Conservation (phyloP, 2,797 vertebrate species). For the Aldrovandia affinis region DNA sequence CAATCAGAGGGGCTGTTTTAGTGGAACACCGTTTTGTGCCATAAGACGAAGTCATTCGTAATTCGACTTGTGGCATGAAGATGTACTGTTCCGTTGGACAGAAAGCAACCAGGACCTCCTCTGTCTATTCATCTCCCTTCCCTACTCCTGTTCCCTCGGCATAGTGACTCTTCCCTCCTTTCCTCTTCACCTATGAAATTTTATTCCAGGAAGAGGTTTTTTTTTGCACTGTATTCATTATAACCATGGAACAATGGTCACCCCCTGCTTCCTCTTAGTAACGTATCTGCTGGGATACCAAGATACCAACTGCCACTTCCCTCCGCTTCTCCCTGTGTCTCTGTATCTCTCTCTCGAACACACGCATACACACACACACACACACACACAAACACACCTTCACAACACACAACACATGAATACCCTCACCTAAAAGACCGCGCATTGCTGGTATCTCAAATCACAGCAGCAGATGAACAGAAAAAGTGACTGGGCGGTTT, state of each 20-base stretch:
- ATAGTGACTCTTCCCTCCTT: slow-evolving; percentile 70
- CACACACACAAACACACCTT: slow-evolving; percentile 17
- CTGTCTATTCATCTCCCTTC: slow-evolving; percentile 24
- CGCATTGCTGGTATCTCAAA: slow-evolving; percentile 70
- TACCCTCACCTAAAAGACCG: slow-evolving; percentile 70
- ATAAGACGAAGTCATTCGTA: slow-evolving; percentile 64
- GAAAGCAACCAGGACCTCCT: slow-evolving; percentile 62
- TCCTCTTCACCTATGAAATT: slow-evolving; percentile 82
- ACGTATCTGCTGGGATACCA: slow-evolving; percentile 53
- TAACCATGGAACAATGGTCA: slow-evolving; percentile 77
- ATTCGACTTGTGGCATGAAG: slow-evolving; percentile 60
- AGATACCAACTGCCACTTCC: not conserved
- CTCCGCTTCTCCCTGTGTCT: slow-evolving; percentile 16
- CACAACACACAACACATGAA: not conserved
- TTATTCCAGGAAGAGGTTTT: slow-evolving; percentile 79
- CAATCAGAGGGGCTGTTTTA: slow-evolving; percentile 73
- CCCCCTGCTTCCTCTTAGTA: slow-evolving; percentile 76
- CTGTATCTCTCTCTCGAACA: slow-evolving; percentile 11
- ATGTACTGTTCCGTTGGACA: slow-evolving; percentile 56
- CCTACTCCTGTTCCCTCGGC: slow-evolving; percentile 43
- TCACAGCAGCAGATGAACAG: slow-evolving; percentile 70
- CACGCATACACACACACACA: slow-evolving; percentile 33
- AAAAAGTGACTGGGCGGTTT: slow-evolving; percentile 71
- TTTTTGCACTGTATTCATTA: slow-evolving; percentile 81
- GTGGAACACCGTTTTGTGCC: slow-evolving; percentile 65